Base-by-base conservation (phyloP, 1,140 invertebrate genomes). In the Zaprionus lachaisei region DNA sequence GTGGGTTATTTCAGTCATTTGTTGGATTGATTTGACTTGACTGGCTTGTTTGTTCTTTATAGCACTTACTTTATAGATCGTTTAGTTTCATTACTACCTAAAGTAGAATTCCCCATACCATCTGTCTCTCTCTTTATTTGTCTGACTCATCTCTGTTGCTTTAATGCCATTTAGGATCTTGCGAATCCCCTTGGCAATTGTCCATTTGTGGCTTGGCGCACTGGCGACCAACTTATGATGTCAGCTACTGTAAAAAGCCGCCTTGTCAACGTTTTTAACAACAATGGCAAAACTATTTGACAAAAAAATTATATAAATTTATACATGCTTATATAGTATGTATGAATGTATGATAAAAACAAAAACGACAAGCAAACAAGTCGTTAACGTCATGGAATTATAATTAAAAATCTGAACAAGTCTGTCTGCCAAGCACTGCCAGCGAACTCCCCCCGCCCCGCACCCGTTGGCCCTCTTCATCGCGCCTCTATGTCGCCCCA, bases 311-410 rank as follows among this genome's bases (percentile, higher is more conserved):
- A 51, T 51, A 51, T 24, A 51, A 51, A 51, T 51, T 22, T 51
- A 51, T 14, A 51, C 41, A 47, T 47, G 41, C 41, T 17, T 24
- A 24, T 24, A 22, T 20, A 20, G 22, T 49, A 2, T 12, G 47
- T 49, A 22, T 22, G 47, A 20, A 22, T 49, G 17, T 51, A 24
- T 51, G 47, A 51, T 51, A 51, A 60, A 57, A 72, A 64, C 37
- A 57, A 49, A 63, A 58, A 72, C 62, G 20, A 51, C 47, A 51
- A 66, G 61, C 28, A 44, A 51, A 58, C 67, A 70, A 61, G 70
- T 77, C 63, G 75, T 77, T 77, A 77, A 77, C 71, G 75, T 77
- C 75, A 77, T 77, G 70, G 65, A 73, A 72, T 77, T 77, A 73
- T 73, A 77, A 73, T 77, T 77, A 63, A 77, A 73, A 77, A 73